Conservation (phyloP, 2,797 vertebrate species). For the Phrynocephalus vlangalii region DNA sequence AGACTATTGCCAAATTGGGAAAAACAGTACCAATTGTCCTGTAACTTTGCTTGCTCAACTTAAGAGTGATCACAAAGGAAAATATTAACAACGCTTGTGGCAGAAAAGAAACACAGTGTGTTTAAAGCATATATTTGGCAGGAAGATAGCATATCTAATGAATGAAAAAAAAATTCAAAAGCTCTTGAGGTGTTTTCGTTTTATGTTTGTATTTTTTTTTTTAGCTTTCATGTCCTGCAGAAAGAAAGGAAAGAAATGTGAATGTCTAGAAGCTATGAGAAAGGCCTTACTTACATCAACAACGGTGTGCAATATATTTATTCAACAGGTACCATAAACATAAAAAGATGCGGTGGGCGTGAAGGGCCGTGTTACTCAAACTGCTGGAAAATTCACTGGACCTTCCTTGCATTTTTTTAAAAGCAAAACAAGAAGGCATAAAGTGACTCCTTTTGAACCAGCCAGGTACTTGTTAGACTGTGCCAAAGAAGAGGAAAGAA, state of each 20-base stretch:
- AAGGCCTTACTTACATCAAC: constrained; percentile 72
- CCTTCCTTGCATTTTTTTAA: constrained; percentile 62
- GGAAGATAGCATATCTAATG: constrained; percentile 72
- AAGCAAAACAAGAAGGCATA: constrained; percentile 81
- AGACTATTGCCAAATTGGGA: neutral
- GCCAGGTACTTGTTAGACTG: constrained; percentile 66
- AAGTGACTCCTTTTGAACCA: constrained; percentile 78
- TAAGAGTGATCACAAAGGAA: constrained; percentile 51
- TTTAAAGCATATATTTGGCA: constrained; percentile 67
- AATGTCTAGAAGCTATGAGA: constrained; percentile 72
- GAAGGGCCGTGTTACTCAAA: constrained; percentile 52
- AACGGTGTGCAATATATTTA: constrained; percentile 71
- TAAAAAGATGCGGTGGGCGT: constrained; percentile 34
- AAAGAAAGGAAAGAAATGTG: constrained; percentile 78
- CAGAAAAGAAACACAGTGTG: constrained; percentile 68
- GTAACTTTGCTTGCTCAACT: constrained; percentile 34
- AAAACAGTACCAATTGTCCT: constrained; percentile 12
- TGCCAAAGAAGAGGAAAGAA: constrained; percentile 72
- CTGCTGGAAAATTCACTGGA: constrained; percentile 65
- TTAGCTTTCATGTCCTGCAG: constrained; percentile 80
- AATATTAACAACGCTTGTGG: constrained; percentile 48
- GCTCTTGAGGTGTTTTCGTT: constrained; percentile 68
- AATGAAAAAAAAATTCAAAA: constrained; percentile 70
- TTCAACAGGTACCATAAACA: constrained; percentile 68
- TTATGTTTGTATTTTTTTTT: constrained; percentile 57